phyloP scores from a whole-genome alignment of 2,888 invertebrate species.

The Leptopilina drosophilae region DNA sequence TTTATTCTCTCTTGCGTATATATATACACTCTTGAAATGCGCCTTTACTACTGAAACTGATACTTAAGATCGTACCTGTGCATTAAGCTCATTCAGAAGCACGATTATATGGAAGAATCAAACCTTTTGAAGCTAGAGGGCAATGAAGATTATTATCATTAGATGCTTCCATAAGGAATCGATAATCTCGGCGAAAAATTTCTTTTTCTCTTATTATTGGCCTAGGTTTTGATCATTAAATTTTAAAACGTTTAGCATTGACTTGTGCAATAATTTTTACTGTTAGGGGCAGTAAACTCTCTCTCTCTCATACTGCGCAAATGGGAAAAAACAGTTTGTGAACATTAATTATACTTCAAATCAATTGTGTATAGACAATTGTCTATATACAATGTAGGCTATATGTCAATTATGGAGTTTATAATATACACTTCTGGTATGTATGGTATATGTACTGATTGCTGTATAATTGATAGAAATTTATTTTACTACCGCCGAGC shows the following conservation, averaged over 20 bases:
- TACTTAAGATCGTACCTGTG: constrained; percentile 30
- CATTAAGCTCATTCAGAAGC: constrained; percentile 40
- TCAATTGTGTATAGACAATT: background rate
- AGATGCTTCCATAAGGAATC: constrained; percentile 33
- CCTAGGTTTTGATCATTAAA: constrained; percentile 10
- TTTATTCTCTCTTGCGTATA: constrained; percentile 2
- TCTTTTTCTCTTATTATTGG: constrained; percentile 17
- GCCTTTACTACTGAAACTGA: constrained; percentile 31
- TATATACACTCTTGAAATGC: constrained; percentile 19
- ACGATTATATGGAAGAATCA: background rate
- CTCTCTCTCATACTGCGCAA: background rate
- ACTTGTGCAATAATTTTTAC: constrained; percentile 22
- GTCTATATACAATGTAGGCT: too few species aligned
- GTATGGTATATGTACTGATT: too few species aligned
- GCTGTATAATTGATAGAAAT: too few species aligned
- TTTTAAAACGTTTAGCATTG: constrained; percentile 15
- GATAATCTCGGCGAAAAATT: background rate
- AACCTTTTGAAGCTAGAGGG: constrained; percentile 7
- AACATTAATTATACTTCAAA: constrained; percentile 6
- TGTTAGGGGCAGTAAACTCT: constrained; percentile 35
- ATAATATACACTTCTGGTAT: too few species aligned
- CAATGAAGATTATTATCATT: constrained; percentile 29
- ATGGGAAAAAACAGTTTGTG: background rate
- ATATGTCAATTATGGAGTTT: too few species aligned
- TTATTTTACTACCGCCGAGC: too few species aligned